Evolutionary conservation across 2,113 vertebrate genomes (phyloP).

Genomic region (Callipepla squamata): DNA sequence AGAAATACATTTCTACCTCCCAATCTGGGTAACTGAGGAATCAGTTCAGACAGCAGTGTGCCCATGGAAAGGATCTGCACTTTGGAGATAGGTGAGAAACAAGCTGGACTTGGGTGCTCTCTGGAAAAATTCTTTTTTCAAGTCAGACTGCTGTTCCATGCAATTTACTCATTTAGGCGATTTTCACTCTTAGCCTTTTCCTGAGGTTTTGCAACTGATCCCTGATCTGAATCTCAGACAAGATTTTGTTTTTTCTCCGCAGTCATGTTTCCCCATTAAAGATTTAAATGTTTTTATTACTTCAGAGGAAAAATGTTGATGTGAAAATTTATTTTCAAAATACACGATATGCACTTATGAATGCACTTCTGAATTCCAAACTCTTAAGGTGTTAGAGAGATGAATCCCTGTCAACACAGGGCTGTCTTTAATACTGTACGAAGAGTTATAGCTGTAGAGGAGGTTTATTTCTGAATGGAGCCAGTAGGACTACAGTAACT

Average conservation of each 20-base stretch:
- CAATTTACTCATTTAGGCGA: not conserved
- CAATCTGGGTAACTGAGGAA: not conserved
- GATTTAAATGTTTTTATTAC: not conserved
- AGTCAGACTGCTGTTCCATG: not conserved
- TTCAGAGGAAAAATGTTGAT: not conserved
- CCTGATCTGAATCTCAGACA: not conserved
- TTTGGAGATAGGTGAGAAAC: not conserved
- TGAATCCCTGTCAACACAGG: not conserved
- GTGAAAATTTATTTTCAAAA: not conserved
- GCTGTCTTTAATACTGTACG: not conserved
- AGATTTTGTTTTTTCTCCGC: not conserved
- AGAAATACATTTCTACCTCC: not conserved
- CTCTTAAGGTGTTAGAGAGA: not conserved
- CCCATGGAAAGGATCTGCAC: not conserved
- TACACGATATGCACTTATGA: not conserved
- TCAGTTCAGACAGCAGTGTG: not conserved
- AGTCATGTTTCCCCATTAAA: not conserved
- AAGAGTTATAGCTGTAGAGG: not conserved
- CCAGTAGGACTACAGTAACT: fast-evolving
- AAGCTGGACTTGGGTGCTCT: not conserved
- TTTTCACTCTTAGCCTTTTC: not conserved
- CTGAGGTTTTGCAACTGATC: not conserved
- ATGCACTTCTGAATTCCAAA: not conserved
- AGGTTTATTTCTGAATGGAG: not conserved
- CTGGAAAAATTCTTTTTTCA: not conserved